Conservation (phyloP, 2,888 invertebrate species). For the Dermolepida albohirtum region DNA sequence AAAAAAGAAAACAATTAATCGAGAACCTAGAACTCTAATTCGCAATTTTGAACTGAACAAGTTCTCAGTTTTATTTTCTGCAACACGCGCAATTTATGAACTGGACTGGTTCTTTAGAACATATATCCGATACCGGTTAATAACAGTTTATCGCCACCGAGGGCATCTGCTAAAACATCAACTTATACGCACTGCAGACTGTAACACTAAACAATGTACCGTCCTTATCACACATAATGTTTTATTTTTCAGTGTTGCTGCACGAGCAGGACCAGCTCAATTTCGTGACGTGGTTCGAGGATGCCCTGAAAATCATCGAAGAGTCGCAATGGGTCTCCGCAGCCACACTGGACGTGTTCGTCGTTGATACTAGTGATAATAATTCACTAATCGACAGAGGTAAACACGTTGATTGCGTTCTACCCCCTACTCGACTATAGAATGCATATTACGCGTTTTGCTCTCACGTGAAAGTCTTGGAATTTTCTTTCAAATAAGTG, state of each 20-base stretch:
- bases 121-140: constrained; percentile 22
- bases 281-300: constrained; percentile 55
- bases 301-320: constrained; percentile 47
- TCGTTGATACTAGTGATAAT: constrained; percentile 29
- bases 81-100: not conserved
- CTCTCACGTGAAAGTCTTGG: no score
- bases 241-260: constrained; percentile 56
- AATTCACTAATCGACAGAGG: constrained; percentile 36
- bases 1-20: no score
- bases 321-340: constrained; percentile 2
- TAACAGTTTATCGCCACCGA: constrained; percentile 29
- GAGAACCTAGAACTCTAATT: not conserved
- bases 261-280: constrained; percentile 57
- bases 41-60: constrained; percentile 10
- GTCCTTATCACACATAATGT: not conserved
- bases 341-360: constrained; percentile 27
- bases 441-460: no score
- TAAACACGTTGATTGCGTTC: constrained; percentile 13
- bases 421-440: no score
- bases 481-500: not conserved
- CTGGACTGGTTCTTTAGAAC: constrained; percentile 20
- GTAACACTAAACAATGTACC: not conserved
- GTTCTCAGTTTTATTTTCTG: not conserved
- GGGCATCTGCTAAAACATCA: constrained; percentile 27
- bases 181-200: not conserved